Conservation (phyloP, 2,888 invertebrate genomes). For the Drosophila sordidapex region DNA sequence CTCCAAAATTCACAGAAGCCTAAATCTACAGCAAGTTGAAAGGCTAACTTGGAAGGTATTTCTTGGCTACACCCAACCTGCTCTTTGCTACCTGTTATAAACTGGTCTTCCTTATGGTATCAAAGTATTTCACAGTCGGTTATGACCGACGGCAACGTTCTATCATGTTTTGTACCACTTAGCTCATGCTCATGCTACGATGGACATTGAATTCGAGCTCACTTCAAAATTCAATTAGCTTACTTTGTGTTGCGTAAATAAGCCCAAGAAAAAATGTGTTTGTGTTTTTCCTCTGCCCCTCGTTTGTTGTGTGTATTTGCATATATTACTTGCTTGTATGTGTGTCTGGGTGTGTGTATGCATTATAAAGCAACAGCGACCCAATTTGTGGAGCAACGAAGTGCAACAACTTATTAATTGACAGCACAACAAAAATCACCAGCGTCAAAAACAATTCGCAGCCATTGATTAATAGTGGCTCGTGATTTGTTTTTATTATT, state of each 20-base stretch:
- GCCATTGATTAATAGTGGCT: slow-evolving; percentile 49
- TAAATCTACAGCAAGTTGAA: too few relatives aligned
- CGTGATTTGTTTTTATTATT: background rate
- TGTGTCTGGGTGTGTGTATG: slow-evolving; percentile 1
- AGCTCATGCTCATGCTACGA: slow-evolving; percentile 10
- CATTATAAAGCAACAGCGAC: slow-evolving; percentile 51
- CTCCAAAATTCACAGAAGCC: too few relatives aligned
- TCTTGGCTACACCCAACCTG: too few relatives aligned
- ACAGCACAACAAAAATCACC: slow-evolving; percentile 34
- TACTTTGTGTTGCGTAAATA: slow-evolving; percentile 34
- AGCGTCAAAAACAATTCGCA: slow-evolving; percentile 38
- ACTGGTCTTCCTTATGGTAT: background rate
- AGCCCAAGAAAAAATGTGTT: slow-evolving; percentile 50
- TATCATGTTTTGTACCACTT: slow-evolving; percentile 12
- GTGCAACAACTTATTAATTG: slow-evolving; percentile 59
- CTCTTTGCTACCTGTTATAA: too few relatives aligned
- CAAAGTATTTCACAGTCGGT: background rate
- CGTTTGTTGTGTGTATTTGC: slow-evolving; percentile 54
- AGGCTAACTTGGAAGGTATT: too few relatives aligned
- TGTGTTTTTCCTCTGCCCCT: slow-evolving; percentile 8
- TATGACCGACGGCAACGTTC: background rate
- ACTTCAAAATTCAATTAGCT: slow-evolving; percentile 63
- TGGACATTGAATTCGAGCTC: slow-evolving; percentile 32
- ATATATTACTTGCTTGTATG: slow-evolving; percentile 47
- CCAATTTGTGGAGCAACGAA: slow-evolving; percentile 36